Percentiles rank a stretch among this genome's conserved stretches.
Evolutionary conservation across 2,797 vertebrate genomes (phyloP).

Genomic region (Erethizon dorsatum): DNA sequence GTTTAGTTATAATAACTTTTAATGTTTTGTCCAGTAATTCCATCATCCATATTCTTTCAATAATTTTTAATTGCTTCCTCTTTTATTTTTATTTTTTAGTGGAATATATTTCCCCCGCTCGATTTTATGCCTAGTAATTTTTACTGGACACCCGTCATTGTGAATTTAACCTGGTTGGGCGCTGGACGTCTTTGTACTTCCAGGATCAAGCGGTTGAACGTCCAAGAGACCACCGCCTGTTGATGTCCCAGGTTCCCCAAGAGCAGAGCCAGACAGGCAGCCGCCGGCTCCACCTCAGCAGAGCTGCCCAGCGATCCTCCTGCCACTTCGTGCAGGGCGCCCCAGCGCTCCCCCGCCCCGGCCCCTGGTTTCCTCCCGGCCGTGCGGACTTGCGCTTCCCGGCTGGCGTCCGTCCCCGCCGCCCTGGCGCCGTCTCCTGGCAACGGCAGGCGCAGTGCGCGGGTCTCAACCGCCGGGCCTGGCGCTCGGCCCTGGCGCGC

Average conservation of each 20-base stretch:
- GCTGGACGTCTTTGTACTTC: not conserved
- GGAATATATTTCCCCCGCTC: not conserved
- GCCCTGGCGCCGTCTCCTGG: not conserved
- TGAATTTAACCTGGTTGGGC: not conserved
- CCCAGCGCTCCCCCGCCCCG: not conserved
- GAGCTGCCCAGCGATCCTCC: too few relatives aligned
- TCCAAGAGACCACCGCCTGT: not conserved
- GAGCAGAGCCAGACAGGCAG: not conserved
- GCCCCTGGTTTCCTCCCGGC: not conserved
- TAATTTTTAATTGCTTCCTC: not conserved
- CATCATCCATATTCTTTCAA: not conserved
- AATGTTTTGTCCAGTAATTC: conserved; percentile 13
- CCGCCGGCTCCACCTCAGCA: too few relatives aligned
- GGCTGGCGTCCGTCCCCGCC: not conserved
- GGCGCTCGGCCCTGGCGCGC: not conserved
- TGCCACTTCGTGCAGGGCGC: too few relatives aligned
- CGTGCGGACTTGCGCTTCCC: not conserved
- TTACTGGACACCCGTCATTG: not conserved
- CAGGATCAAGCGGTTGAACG: not conserved
- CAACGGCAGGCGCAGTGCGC: not conserved
- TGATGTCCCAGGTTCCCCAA: not conserved
- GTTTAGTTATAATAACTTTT: not conserved
- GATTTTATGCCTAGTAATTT: not conserved
- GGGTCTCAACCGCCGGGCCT: not conserved
- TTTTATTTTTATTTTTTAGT: not conserved